Base-by-base conservation (phyloP, 1,140 invertebrate genomes). In the Pogonus chalceus region DNA sequence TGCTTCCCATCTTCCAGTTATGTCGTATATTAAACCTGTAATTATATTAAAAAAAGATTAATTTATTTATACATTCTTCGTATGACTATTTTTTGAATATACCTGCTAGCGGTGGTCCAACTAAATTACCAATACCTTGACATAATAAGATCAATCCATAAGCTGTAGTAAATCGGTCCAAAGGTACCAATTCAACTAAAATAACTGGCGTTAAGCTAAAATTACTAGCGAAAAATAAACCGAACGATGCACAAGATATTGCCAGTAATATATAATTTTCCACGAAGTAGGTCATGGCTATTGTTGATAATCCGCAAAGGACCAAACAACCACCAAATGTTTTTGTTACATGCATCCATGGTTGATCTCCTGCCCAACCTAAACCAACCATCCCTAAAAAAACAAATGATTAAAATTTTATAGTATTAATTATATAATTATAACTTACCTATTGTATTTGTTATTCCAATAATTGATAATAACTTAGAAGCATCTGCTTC, bases 401-500 rank as follows among this genome's bases (percentile, higher is more conserved):
- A 60, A 53, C 53, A 56, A 50, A 54, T 35, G 21, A 70, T 61
- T 54, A 49, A 46, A 55, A 53, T 31, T 54, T 21, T 18, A n/a
- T 7, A 46, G 35, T 35, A 22, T 23, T 52, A 1, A 39, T 16
- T 16, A 18, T 31, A 12, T 10, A 26, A 51, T 64, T 76, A 76
- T 75, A 88, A 88, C 84, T 90, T 91, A 67, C 90, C 90, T 63
- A 93, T 78, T n/a, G 87, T 90, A 66, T 92, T 92, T 1, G 87
- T 83, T 56, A 92, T 82, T 47, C 90, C 90, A 58, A 92, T 88
- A 20, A 86, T 77, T 54, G 88, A 89, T 52, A 92, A 77, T 49
- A 91, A 74, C 54, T 79, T 76, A 1, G 89, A 88, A 35, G 82
- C 84, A 46, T 84, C 78, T n/a, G 82, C 77, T 56, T 88, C 81